These are phyloP conservation scores for Drosophila tani DNA, from an alignment of 1,140 invertebrate species.

Conservation along the genomic window DNA sequence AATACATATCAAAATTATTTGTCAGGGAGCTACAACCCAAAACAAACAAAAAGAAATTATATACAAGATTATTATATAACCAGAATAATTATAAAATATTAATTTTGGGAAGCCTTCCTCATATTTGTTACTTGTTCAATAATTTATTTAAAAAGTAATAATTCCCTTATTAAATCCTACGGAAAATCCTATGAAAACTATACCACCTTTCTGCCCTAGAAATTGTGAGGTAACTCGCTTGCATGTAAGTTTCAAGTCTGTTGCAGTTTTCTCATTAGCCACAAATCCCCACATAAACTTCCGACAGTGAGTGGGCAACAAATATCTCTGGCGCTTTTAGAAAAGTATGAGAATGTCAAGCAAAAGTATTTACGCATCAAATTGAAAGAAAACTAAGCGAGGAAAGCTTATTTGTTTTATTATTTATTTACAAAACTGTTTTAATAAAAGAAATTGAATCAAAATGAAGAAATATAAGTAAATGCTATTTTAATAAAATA, in stretches of 20 bases:
- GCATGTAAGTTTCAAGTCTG: constrained; percentile 17
- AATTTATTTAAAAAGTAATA: no score
- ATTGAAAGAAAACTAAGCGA: not conserved
- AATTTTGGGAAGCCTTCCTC: not conserved
- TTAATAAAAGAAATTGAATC: no score
- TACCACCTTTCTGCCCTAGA: not conserved
- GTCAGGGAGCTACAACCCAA: accelerated
- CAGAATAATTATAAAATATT: not conserved
- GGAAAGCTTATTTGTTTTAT: no score
- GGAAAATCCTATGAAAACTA: not conserved
- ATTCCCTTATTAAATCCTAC: not conserved
- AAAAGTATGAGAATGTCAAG: constrained; percentile 1
- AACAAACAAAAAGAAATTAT: no score
- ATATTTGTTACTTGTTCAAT: no score
- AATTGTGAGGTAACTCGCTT: constrained; percentile 3
- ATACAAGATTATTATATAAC: not conserved
- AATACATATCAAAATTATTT: not conserved
- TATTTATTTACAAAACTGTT: no score
- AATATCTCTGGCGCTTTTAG: constrained; percentile 3
- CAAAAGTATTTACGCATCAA: not conserved
- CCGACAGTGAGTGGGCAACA: constrained; percentile 49
- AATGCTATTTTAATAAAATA: no score
- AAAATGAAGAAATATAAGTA: no score
- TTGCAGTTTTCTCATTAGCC: constrained; percentile 74
- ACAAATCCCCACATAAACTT: constrained; percentile 62